Percentiles rank a stretch among this genome's conserved stretches.
These are phyloP conservation scores for Lamprologus ornatipinnis DNA, from an alignment of 2,113 vertebrate species.

Conservation along the genomic window DNA sequence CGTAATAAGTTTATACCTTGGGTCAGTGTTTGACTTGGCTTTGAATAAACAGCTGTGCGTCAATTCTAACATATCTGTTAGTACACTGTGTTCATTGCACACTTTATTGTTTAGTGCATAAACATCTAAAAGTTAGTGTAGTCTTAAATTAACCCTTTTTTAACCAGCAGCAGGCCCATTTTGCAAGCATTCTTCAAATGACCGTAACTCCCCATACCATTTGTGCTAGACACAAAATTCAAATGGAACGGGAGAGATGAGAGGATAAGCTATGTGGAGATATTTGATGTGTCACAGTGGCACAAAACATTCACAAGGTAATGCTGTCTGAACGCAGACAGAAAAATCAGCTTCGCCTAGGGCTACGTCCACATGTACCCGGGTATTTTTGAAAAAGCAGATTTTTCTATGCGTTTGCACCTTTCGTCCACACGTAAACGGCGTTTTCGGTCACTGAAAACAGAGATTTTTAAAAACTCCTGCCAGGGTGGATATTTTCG, in stretches of 20 bases:
- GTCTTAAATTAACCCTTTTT: not conserved
- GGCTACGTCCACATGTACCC: too few relatives aligned
- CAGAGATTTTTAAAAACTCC: too few relatives aligned
- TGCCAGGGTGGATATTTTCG: too few relatives aligned
- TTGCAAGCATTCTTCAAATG: not conserved
- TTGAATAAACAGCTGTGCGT: not conserved
- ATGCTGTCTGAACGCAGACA: not conserved
- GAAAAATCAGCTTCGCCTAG: not conserved
- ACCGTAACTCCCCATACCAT: not conserved
- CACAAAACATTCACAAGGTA: not conserved
- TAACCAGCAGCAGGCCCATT: not conserved
- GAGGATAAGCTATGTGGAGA: accelerated
- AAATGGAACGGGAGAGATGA: not conserved
- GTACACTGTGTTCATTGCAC: not conserved
- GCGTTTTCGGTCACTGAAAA: too few relatives aligned
- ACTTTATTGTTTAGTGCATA: not conserved
- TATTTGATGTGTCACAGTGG: not conserved
- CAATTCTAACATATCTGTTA: not conserved
- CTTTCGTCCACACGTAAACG: too few relatives aligned
- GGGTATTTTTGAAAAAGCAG: too few relatives aligned
- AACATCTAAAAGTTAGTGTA: not conserved
- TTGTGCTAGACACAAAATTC: not conserved
- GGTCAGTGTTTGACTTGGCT: not conserved
- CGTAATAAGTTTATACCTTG: not conserved
- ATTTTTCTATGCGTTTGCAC: too few relatives aligned